Conservation (phyloP, 2,113 vertebrate species). For the Pantherophis guttatus region DNA sequence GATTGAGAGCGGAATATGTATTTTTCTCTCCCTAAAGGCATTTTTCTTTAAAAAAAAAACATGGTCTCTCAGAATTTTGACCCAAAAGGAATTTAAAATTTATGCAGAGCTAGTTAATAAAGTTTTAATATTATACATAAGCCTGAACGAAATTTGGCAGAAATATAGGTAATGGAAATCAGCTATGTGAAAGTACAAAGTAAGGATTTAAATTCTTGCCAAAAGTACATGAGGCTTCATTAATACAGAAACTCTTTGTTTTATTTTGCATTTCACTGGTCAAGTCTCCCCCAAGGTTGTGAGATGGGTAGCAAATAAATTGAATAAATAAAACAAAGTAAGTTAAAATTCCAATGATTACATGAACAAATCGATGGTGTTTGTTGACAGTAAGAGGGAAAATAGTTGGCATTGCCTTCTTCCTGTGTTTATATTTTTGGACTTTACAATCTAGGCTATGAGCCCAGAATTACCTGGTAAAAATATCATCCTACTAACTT, state of each 20-base stretch:
- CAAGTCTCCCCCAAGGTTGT: not conserved
- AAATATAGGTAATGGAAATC: not conserved
- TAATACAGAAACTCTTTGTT: not conserved
- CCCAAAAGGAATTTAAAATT: not conserved
- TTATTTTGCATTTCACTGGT: not conserved
- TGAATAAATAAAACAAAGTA: not conserved
- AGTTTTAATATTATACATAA: not conserved
- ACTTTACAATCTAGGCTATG: not conserved
- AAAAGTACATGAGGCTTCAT: not conserved
- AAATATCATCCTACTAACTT: not conserved
- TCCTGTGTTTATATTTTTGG: not conserved
- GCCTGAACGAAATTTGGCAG: not conserved
- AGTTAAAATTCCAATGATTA: not conserved
- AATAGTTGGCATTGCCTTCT: not conserved
- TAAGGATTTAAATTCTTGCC: not conserved
- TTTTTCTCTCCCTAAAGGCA: not conserved
- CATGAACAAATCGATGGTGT: not conserved
- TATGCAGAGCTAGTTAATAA: not conserved
- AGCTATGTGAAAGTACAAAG: not conserved
- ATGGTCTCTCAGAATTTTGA: not conserved
- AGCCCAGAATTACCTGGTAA: not conserved
- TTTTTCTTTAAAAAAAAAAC: not conserved
- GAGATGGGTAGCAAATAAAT: not conserved
- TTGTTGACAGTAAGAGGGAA: not conserved
- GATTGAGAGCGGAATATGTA: not conserved